These are phyloP conservation scores for Drosophila sulfurigaster DNA, from an alignment of 1,140 invertebrate genomes.

Conservation along the genomic window DNA sequence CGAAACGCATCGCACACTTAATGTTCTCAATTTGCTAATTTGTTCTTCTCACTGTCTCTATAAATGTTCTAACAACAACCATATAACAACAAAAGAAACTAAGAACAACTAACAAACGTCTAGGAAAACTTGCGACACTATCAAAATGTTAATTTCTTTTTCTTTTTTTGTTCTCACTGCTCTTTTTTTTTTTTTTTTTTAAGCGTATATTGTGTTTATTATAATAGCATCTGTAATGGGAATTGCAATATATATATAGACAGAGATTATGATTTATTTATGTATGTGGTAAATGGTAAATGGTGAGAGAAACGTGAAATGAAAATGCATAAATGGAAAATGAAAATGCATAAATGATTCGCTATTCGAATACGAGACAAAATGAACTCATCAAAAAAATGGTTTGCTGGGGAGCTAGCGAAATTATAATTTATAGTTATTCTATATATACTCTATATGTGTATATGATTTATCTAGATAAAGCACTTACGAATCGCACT, in stretches of 20 bases:
- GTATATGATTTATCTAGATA: neutral
- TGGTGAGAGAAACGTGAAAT: constrained; percentile 19
- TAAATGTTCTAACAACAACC: constrained; percentile 19
- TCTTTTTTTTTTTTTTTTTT: constrained; percentile 33
- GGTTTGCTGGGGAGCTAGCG: constrained; percentile 9
- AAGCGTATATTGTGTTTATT: constrained; percentile 49
- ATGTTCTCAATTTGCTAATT: constrained; percentile 34
- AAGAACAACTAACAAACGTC: constrained; percentile 15
- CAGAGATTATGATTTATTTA: constrained; percentile 53
- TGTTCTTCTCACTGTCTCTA: constrained; percentile 1
- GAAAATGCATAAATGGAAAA: constrained; percentile 30
- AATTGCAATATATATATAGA: constrained; percentile 59
- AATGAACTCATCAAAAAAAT: constrained; percentile 10
- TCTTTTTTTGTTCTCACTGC: constrained; percentile 25
- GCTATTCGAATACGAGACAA: constrained; percentile 22
- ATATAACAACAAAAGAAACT: constrained; percentile 6
- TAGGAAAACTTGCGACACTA: constrained; percentile 26
- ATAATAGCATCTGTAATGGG: constrained; percentile 70
- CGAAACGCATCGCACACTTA: constrained; percentile 35
- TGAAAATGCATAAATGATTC: constrained; percentile 33
- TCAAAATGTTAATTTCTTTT: constrained; percentile 28
- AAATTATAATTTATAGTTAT: constrained; percentile 23
- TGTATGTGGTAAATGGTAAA: constrained; percentile 20
- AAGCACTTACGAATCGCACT: constrained; percentile 38
- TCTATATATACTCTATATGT: constrained; percentile 12